Conservation (phyloP, 2,888 invertebrate genomes). For the Drosophila prolongata region DNA sequence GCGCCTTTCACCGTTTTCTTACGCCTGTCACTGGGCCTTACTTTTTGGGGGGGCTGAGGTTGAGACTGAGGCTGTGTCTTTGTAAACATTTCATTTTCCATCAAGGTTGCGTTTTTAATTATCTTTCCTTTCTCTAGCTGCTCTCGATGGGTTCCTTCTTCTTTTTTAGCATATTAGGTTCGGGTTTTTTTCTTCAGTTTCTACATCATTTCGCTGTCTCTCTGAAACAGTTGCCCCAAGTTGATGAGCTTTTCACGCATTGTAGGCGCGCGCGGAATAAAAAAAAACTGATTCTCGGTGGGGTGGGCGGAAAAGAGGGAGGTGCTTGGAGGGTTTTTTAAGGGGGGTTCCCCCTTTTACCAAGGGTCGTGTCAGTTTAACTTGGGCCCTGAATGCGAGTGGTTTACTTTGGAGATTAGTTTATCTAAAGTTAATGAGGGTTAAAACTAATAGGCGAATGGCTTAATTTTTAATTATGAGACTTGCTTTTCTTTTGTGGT, state of each 20-base stretch:
- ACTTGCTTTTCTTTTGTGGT: constrained; percentile 63
- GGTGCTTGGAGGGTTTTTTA: neutral
- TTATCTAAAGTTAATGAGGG: constrained; percentile 81
- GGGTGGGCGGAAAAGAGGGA: constrained; percentile 4
- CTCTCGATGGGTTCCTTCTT: constrained; percentile 44
- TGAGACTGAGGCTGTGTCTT: constrained; percentile 57
- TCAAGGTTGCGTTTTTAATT: constrained; percentile 84
- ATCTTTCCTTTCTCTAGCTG: constrained; percentile 79
- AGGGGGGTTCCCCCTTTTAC: constrained; percentile 39
- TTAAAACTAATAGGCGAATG: constrained; percentile 81
- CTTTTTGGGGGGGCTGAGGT: constrained; percentile 33
- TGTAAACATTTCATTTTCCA: constrained; percentile 82
- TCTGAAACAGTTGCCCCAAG: constrained; percentile 42
- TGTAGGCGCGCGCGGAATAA: constrained; percentile 66
- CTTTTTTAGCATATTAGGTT: constrained; percentile 69
- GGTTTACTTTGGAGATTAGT: constrained; percentile 81
- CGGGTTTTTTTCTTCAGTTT: constrained; percentile 55
- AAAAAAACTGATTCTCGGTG: constrained; percentile 15
- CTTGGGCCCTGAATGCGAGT: constrained; percentile 66
- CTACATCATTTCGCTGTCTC: constrained; percentile 67
- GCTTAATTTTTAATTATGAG: constrained; percentile 80
- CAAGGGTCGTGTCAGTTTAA: constrained; percentile 60
- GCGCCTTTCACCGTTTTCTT: constrained; percentile 63
- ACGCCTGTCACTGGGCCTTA: constrained; percentile 67
- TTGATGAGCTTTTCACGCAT: constrained; percentile 80